Evolutionary conservation across 1,140 invertebrate species (phyloP).

Genomic region (Drosophila pachea): DNA sequence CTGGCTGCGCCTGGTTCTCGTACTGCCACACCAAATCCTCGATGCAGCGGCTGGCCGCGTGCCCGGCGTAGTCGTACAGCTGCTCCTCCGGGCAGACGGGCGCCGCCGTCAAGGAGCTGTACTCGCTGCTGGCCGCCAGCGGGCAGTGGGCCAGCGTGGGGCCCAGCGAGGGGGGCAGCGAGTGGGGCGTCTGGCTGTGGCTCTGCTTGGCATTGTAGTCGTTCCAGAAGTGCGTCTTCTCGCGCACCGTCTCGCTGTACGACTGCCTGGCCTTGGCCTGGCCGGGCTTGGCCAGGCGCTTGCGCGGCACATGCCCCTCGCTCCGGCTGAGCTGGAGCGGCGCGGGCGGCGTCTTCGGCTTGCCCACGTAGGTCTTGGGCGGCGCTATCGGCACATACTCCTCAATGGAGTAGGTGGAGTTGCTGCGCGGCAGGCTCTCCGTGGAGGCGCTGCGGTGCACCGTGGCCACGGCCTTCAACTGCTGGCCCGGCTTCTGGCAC

Average conservation of each 20-base stretch:
- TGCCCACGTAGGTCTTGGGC: conserved; percentile 60
- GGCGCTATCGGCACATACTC: conserved; percentile 51
- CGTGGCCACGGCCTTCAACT: conserved; percentile 27
- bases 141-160: conserved; percentile 7
- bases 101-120: conserved; percentile 40
- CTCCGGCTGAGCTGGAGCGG: conserved; percentile 63
- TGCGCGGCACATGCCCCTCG: conserved; percentile 62
- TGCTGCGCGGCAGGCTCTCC: conserved; percentile 69
- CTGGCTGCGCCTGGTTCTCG: conserved; percentile 50
- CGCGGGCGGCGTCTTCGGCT: conserved; percentile 40
- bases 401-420: conserved; percentile 77
- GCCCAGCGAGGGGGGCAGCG: conserved; percentile 26
- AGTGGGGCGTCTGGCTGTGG: conserved; percentile 16
- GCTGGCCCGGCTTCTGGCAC: conserved; percentile 15
- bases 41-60: conserved; percentile 52
- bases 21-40: conserved; percentile 75
- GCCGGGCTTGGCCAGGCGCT: conserved; percentile 22
- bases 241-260: conserved; percentile 58
- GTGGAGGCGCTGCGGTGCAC: conserved; percentile 66
- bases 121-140: conserved; percentile 15
- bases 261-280: conserved; percentile 29
- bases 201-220: conserved; percentile 67
- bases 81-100: conserved; percentile 42
- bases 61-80: conserved; percentile 44
- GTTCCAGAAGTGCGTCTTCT: conserved; percentile 71